phyloP scores from a whole-genome alignment of 1,140 invertebrate genomes.

The Prorops nasuta region DNA sequence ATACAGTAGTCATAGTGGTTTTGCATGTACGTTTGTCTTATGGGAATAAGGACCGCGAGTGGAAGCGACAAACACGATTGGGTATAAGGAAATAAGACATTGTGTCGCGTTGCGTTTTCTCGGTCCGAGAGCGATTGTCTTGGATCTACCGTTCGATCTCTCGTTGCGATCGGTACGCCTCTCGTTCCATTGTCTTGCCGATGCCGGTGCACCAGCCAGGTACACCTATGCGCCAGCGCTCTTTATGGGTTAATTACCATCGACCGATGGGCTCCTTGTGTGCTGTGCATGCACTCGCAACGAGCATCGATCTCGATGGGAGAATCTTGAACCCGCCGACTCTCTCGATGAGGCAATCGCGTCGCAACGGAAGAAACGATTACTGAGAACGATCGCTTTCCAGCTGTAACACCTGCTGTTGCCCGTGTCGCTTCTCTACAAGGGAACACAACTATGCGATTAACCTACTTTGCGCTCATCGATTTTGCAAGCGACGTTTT shows the following conservation, averaged over 20 bases:
- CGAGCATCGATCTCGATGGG: constrained; percentile 19
- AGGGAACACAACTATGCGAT: too few relatives aligned
- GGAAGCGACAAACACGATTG: too few relatives aligned
- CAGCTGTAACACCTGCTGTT: too few relatives aligned
- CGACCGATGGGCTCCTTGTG: constrained; percentile 11
- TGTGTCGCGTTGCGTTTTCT: constrained; percentile 24
- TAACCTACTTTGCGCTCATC: too few relatives aligned
- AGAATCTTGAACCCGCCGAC: constrained; percentile 13
- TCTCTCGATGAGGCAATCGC: constrained; percentile 11
- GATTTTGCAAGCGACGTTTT: too few relatives aligned
- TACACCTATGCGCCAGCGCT: too few relatives aligned
- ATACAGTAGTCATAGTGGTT: too few relatives aligned
- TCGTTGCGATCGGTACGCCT: constrained; percentile 29
- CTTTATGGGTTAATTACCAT: constrained; percentile 29
- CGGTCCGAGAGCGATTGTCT: constrained; percentile 26
- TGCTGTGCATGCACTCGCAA: constrained; percentile 7
- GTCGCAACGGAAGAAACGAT: too few relatives aligned
- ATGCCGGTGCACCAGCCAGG: background rate
- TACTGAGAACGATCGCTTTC: too few relatives aligned
- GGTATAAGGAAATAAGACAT: constrained; percentile 40
- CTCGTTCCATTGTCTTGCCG: constrained; percentile 32
- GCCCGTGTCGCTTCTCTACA: too few relatives aligned
- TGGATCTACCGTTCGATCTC: constrained; percentile 17
- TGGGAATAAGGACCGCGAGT: too few relatives aligned
- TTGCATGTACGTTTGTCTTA: too few relatives aligned